Base-by-base conservation (phyloP, 2,888 invertebrate genomes). In the Mesochorus sp. region DNA sequence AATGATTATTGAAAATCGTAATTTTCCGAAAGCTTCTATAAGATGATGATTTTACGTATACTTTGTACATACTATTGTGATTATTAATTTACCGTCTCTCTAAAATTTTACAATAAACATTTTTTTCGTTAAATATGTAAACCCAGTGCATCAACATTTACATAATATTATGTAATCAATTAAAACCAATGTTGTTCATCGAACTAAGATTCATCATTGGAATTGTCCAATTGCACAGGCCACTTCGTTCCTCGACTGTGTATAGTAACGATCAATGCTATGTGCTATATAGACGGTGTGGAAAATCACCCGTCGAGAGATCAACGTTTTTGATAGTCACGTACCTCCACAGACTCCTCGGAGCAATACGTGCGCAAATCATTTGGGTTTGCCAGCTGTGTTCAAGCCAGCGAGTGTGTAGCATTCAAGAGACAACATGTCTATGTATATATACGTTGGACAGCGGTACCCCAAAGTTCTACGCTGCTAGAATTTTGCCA, bases 351-450 rank as follows among this genome's bases (percentile, higher is more conserved):
- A 66, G 24, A 28, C 55, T 66, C 57, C 66, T 49, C 57, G 55
- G 39, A 37, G 64, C 73, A 59, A 66, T 66, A 72, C 73, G 64
- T 57, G 57, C 49, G 31, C 57, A 49, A 73, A 73, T 73, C 42
- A 73, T 73, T 73, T 49, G 57, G 47, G 47, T 57, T 73, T 57
- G 73, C 49, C 49, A 66, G 57, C 57, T 66, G 64, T 19, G 55
- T 57, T n/a, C 34, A 10, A 17, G 53, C 53, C 28, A 55, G 31
- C 26, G 8, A 34, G 34, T 8, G 34, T 10, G 34, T 31, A 31
- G 5, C 53, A 19, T 31, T 34, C 5, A 4, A 12, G 12, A 26
- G 12, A 47, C 10, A 21, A 10, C 5, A 24, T 21, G 21, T 8
- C 31, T 26, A 17, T 1, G 19, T 47, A 19, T 49, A 57, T 47